Evolutionary conservation across 2,113 vertebrate genomes (phyloP).

Genomic region (Pandion haliaetus): DNA sequence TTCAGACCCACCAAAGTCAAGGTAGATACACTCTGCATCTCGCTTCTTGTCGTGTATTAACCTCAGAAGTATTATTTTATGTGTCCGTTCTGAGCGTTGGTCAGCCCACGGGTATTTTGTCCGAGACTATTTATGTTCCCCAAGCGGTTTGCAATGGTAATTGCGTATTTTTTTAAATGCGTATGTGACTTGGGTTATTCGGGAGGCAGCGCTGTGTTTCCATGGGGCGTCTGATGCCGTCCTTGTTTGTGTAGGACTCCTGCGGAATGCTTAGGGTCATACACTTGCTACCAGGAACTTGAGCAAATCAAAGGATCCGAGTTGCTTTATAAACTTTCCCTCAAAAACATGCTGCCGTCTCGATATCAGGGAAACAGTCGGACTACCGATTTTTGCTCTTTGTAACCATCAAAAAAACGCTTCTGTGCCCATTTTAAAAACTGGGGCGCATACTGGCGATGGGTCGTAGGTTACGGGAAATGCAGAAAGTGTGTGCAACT

Average conservation of each 20-base stretch:
- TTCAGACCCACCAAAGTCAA: not conserved
- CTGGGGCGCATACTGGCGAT: rapidly evolving
- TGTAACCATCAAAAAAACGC: not conserved
- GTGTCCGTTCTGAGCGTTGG: not conserved
- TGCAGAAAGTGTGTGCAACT: rapidly evolving
- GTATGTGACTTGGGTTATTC: not conserved
- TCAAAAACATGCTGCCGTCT: not conserved
- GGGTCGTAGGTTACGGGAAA: not conserved
- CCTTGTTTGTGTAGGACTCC: not conserved
- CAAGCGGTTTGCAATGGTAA: not conserved
- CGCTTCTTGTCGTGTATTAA: not conserved
- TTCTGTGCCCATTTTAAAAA: rapidly evolving
- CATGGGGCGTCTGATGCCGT: not conserved
- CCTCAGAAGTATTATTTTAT: not conserved
- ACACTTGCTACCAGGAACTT: not conserved
- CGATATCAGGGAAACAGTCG: not conserved
- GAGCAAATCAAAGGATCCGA: rapidly evolving
- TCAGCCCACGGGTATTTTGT: not conserved
- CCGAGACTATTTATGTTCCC: not conserved
- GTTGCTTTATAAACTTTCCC: not conserved
- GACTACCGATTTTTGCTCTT: not conserved
- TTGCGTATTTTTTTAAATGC: not conserved
- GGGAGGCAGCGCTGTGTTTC: not conserved
- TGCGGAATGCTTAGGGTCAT: rapidly evolving
- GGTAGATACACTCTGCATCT: rapidly evolving